Conservation (phyloP, 2,797 vertebrate species). For the Sebastes trivittatus region DNA sequence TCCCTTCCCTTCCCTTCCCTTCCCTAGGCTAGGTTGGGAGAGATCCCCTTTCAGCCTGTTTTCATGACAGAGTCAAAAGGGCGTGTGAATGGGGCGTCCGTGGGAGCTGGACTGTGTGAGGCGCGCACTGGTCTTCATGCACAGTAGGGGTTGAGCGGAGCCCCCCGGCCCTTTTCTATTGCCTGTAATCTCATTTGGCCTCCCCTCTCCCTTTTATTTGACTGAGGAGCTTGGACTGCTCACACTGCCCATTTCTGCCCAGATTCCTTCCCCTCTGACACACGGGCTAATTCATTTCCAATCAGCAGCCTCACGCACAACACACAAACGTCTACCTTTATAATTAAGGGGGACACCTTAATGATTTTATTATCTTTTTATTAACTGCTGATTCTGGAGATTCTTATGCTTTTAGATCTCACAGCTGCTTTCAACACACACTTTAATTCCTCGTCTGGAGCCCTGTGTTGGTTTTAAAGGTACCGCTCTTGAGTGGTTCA, state of each 20-base stretch:
- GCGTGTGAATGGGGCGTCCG: constrained; percentile 97
- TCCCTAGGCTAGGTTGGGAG: constrained; percentile 85
- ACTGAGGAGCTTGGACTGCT: constrained; percentile 79
- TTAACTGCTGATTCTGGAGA: too few relatives aligned
- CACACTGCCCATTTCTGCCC: constrained; percentile 77
- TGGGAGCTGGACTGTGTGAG: constrained; percentile 87
- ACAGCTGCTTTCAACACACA: too few relatives aligned
- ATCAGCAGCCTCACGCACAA: constrained; percentile 64
- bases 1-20: constrained; percentile 29
- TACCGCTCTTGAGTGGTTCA: too few relatives aligned
- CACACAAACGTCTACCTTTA: constrained; percentile 59
- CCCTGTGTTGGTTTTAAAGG: too few relatives aligned
- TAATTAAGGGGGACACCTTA: constrained; percentile 23
- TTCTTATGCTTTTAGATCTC: too few relatives aligned
- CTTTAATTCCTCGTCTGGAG: too few relatives aligned
- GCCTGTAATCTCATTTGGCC: constrained; percentile 92
- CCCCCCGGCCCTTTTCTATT: constrained; percentile 89
- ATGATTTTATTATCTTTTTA: too few relatives aligned
- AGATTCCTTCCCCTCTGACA: constrained; percentile 79
- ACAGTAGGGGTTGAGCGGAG: constrained; percentile 96
- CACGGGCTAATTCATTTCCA: constrained; percentile 75
- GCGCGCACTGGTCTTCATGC: constrained; percentile 89
- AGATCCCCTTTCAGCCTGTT: constrained; percentile 91
- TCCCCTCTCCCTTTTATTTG: constrained; percentile 83
- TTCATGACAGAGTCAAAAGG: constrained; percentile 92